Conservation (phyloP, 2,888 invertebrate species). For the Callyntrura sp. region DNA sequence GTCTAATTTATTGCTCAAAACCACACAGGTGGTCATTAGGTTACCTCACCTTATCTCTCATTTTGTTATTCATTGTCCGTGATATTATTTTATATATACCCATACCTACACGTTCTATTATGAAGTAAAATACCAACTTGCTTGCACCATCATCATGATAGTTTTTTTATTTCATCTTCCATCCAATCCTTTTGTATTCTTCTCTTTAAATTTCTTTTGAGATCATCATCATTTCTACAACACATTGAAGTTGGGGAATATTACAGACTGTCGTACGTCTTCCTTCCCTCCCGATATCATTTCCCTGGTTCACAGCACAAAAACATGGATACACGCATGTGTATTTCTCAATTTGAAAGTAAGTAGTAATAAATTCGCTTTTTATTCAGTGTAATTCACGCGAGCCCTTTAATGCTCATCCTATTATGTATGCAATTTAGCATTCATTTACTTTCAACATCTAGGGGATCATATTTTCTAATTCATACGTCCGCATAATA, state of each 20-base stretch:
- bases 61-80: constrained; percentile 47
- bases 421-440: constrained; percentile 66
- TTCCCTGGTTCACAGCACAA: constrained; percentile 29
- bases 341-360: constrained; percentile 56
- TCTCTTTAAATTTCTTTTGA: constrained; percentile 46
- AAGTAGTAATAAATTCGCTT: constrained; percentile 61
- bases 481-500: constrained; percentile 31
- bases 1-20: constrained; percentile 82
- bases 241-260: not conserved
- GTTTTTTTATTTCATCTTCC: not conserved
- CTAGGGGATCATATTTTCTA: constrained; percentile 56
- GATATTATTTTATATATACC: not conserved
- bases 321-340: not conserved
- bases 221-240: constrained; percentile 4
- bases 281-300: constrained; percentile 15
- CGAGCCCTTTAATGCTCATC: constrained; percentile 61
- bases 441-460: constrained; percentile 67
- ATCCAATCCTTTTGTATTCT: constrained; percentile 56
- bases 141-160: constrained; percentile 56
- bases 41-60: constrained; percentile 77
- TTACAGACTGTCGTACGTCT: not conserved
- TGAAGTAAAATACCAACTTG: constrained; percentile 48
- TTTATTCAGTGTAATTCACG: constrained; percentile 63
- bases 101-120: too few relatives aligned
- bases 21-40: constrained; percentile 84